Evolutionary conservation across 2,888 invertebrate genomes (phyloP).

Genomic region (Cybosia mesomella): DNA sequence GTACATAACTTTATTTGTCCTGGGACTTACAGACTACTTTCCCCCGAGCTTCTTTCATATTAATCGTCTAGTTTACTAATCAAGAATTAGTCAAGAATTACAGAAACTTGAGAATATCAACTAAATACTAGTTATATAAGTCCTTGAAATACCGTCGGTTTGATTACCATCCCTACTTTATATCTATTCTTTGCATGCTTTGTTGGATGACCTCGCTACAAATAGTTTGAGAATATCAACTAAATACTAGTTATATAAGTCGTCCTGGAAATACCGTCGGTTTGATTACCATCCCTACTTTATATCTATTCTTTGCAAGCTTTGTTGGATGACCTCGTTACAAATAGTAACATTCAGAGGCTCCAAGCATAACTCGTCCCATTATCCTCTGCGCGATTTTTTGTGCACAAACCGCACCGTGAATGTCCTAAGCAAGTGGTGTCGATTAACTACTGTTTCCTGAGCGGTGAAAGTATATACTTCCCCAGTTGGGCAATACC

Average conservation of each 20-base stretch:
- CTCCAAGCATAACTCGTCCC: neutral
- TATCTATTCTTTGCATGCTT: neutral
- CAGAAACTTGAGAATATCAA: neutral
- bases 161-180: too few relatives aligned
- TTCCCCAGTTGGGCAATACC: neutral
- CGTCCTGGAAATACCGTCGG: neutral
- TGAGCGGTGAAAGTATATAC: neutral
- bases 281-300: too few relatives aligned
- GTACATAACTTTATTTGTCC: slow-evolving; percentile 37
- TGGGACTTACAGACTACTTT: neutral
- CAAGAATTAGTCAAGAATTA: neutral
- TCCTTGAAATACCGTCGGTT: neutral
- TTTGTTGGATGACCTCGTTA: neutral
- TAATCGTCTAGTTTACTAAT: neutral
- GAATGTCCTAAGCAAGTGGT: neutral
- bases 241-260: neutral
- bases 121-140: neutral
- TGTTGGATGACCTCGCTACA: neutral
- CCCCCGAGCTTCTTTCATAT: neutral
- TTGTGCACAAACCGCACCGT: neutral
- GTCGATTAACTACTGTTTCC: neutral
- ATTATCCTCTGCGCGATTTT: neutral
- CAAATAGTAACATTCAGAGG: neutral
- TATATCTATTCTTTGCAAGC: neutral
- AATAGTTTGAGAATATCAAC: neutral